Percentiles rank a stretch among this genome's conserved stretches.
These are phyloP conservation scores for Cochlearius cochlearius DNA, from an alignment of 2,113 vertebrate genomes.

Conservation along the genomic window DNA sequence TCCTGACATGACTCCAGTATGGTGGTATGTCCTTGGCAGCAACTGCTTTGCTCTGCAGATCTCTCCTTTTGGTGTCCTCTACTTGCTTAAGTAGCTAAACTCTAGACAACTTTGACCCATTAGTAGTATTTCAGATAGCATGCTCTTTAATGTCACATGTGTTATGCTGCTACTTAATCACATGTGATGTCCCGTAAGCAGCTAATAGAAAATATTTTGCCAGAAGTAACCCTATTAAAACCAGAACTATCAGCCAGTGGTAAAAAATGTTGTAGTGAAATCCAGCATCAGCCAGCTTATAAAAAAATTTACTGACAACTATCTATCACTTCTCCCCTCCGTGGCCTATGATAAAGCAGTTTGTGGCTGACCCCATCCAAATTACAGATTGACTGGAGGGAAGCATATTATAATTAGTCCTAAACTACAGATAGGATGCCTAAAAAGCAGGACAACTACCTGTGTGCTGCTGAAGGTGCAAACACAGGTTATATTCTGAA, in stretches of 20 bases:
- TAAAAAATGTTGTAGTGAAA: neutral
- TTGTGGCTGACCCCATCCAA: neutral
- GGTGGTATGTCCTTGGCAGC: fast-evolving
- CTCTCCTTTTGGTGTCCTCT: neutral
- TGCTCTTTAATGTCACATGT: neutral
- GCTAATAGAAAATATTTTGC: neutral
- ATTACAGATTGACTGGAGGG: neutral
- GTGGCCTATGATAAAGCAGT: neutral
- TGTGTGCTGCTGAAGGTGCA: neutral
- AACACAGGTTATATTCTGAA: neutral
- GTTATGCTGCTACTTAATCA: neutral
- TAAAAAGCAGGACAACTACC: neutral
- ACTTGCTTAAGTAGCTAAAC: neutral
- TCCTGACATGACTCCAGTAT: neutral
- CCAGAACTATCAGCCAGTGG: neutral
- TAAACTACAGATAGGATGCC: neutral
- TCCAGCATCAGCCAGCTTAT: neutral
- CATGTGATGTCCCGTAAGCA: neutral
- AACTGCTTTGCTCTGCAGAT: neutral
- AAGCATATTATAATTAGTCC: neutral
- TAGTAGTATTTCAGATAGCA: neutral
- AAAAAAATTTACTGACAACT: neutral
- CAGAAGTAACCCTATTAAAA: neutral
- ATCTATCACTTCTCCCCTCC: neutral
- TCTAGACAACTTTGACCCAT: neutral